Evolutionary conservation across 37 sponge, comb jelly and placozoan species (phyloP).

Genomic region (Geodia barretti): DNA sequence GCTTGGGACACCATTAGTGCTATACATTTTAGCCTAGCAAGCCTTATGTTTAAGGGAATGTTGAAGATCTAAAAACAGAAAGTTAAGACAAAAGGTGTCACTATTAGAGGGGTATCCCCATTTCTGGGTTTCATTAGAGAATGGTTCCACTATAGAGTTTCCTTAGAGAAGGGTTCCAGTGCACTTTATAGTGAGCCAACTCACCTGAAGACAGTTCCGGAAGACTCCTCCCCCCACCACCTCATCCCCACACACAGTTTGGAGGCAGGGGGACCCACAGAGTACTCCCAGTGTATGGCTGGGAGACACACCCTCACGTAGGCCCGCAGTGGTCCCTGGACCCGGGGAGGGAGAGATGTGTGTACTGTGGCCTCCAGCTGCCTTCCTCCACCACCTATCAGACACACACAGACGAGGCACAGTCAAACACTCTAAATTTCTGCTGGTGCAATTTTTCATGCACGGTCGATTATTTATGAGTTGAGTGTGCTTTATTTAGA

Average conservation of each 20-base stretch:
- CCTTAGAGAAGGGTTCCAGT: background rate
- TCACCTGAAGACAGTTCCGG: constrained; percentile 72
- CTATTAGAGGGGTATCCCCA: too few relatives aligned
- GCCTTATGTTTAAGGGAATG: too few relatives aligned
- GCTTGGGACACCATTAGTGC: too few relatives aligned
- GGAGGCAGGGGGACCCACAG: constrained; percentile 62
- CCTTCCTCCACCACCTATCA: background rate
- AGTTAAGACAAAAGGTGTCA: too few relatives aligned
- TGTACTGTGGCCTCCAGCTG: constrained; percentile 39
- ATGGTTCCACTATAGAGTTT: too few relatives aligned
- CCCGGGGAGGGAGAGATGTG: constrained; percentile 73
- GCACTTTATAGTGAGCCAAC: background rate
- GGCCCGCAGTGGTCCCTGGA: constrained; percentile 52
- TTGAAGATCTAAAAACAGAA: too few relatives aligned
- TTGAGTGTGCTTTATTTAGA: too few relatives aligned
- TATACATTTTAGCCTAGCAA: too few relatives aligned
- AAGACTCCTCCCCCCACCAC: constrained; percentile 84
- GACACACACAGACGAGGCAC: background rate
- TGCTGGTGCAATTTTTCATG: background rate
- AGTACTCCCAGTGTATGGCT: constrained; percentile 58
- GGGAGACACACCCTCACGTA: constrained; percentile 36
- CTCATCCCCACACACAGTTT: constrained; percentile 47
- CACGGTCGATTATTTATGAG: too few relatives aligned
- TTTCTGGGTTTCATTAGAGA: too few relatives aligned
- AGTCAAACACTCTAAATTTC: background rate